phyloP scores from a whole-genome alignment of 2,888 invertebrate genomes.

The Melangyna quadrimaculata region DNA sequence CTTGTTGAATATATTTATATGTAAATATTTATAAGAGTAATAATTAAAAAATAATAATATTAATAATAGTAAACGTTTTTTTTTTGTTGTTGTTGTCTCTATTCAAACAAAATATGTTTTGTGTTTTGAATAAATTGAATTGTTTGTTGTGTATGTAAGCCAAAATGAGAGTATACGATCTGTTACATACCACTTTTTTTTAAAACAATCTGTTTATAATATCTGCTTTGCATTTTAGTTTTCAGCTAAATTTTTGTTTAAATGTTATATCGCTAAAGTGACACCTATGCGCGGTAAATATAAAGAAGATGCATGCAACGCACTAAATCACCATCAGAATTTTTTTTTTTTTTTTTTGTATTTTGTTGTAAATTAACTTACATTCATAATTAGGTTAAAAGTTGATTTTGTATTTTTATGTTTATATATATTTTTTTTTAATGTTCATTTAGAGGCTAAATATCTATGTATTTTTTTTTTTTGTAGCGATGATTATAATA shows the following conservation, averaged over 20 bases:
- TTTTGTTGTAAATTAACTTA: slow-evolving; percentile 45
- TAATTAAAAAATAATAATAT: slow-evolving; percentile 55
- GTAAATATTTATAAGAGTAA: slow-evolving; percentile 48
- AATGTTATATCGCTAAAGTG: slow-evolving; percentile 55
- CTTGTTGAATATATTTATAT: slow-evolving; percentile 26
- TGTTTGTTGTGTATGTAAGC: slow-evolving; percentile 46
- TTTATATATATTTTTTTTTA: slow-evolving; percentile 44
- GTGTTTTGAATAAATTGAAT: slow-evolving; percentile 48
- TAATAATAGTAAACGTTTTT: slow-evolving; percentile 36
- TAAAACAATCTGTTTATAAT: slow-evolving; percentile 19
- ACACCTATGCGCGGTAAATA: slow-evolving; percentile 64
- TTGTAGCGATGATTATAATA: slow-evolving; percentile 68
- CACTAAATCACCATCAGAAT: slow-evolving; percentile 64
- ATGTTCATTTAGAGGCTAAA: slow-evolving; percentile 56
- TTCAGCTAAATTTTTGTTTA: slow-evolving; percentile 55
- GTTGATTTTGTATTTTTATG: slow-evolving; percentile 53
- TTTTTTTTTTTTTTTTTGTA: slow-evolving; percentile 14
- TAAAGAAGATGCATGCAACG: slow-evolving; percentile 58
- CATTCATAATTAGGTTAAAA: slow-evolving; percentile 70
- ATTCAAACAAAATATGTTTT: slow-evolving; percentile 50
- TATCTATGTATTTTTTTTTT: slow-evolving; percentile 54
- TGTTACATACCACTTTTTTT: slow-evolving; percentile 48
- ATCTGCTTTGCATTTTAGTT: slow-evolving; percentile 64
- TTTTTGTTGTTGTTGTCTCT: slow-evolving; percentile 35
- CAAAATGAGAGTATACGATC: slow-evolving; percentile 45